These are phyloP conservation scores for Cheirogaleus major DNA, from an alignment of 2,797 vertebrate species.

Conservation along the genomic window DNA sequence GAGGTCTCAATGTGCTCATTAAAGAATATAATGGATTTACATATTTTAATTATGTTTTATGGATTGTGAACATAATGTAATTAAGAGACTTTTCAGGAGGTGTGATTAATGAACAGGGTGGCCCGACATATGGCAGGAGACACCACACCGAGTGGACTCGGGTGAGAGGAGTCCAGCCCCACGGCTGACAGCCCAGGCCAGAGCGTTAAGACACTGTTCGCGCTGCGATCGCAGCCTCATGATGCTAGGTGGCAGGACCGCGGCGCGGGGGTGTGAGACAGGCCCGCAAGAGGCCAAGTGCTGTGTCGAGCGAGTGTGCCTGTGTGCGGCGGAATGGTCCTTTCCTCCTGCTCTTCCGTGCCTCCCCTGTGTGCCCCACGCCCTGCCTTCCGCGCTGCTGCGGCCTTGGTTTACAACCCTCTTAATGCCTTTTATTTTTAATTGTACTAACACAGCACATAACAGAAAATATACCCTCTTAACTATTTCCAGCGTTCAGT, in stretches of 20 bases:
- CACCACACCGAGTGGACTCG: background rate
- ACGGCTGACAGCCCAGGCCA: background rate
- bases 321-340: accelerated
- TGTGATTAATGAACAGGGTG: conserved; percentile 82
- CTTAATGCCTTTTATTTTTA: background rate
- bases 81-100: conserved; percentile 81
- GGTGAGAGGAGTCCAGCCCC: background rate
- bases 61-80: conserved; percentile 86
- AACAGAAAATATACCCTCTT: background rate
- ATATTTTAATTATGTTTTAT: conserved; percentile 89
- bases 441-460: background rate
- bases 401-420: background rate
- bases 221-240: accelerated
- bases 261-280: background rate
- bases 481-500: background rate
- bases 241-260: background rate
- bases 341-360: accelerated
- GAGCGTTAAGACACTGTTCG: accelerated
- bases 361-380: accelerated
- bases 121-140: conserved; percentile 46
- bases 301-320: accelerated
- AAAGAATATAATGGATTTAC: conserved; percentile 87
- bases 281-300: background rate
- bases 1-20: conserved; percentile 85
- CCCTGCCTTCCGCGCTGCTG: background rate